Percentiles rank a stretch among this genome's conserved stretches.
Conservation (phyloP, 2,888 invertebrate genomes). For the Fabriciana adippe region DNA sequence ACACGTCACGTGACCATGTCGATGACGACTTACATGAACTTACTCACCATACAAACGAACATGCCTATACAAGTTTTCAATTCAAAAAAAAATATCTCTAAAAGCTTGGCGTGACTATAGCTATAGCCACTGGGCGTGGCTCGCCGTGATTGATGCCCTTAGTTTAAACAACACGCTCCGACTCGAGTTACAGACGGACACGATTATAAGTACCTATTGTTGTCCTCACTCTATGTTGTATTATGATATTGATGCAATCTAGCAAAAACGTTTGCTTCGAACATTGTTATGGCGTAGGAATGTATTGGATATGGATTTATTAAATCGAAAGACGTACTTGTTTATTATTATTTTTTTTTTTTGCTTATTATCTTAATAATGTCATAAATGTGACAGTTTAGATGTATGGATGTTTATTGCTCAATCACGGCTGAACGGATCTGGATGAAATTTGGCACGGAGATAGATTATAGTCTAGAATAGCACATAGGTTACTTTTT, state of each 20-base stretch:
- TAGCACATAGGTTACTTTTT: no score
- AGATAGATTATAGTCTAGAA: no score
- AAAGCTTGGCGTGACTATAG: constrained; percentile 46
- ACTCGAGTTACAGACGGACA: constrained; percentile 33
- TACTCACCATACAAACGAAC: no score
- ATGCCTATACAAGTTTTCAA: no score
- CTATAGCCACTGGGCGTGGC: constrained; percentile 51
- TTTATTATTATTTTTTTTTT: neutral
- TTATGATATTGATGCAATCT: constrained; percentile 21
- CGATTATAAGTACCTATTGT: constrained; percentile 18
- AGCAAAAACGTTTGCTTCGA: constrained; percentile 15
- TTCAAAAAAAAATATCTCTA: neutral
- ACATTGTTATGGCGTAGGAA: constrained; percentile 5
- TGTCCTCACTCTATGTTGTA: constrained; percentile 14
- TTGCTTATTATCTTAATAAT: no score
- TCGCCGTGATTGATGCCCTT: constrained; percentile 67
- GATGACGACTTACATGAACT: no score
- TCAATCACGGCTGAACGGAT: no score
- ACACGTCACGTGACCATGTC: no score
- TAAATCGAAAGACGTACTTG: neutral
- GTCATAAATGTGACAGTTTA: no score
- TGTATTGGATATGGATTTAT: constrained; percentile 5
- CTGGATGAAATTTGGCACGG: no score
- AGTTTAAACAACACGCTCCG: constrained; percentile 63
- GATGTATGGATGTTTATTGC: no score